Evolutionary conservation across 2,113 vertebrate genomes (phyloP).

Genomic region (Hydrochoerus hydrochaeris): DNA sequence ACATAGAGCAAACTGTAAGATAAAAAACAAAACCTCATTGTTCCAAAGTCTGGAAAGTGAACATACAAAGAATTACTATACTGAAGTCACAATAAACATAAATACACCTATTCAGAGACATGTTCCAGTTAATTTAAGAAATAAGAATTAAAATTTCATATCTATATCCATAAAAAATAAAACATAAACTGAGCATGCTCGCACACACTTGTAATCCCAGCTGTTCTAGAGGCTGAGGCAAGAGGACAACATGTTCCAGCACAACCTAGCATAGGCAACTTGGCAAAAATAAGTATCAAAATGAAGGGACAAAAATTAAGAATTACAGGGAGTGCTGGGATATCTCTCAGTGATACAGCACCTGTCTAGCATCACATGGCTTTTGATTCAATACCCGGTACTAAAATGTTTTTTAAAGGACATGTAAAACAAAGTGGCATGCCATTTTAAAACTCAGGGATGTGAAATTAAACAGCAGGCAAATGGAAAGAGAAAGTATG

Average conservation of each 20-base stretch:
- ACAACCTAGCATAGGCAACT: background rate
- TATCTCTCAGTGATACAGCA: background rate
- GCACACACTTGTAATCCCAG: background rate
- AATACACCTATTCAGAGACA: slow-evolving; percentile 23
- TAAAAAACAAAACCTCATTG: background rate
- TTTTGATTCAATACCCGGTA: background rate
- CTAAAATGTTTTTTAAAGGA: background rate
- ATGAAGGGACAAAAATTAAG: background rate
- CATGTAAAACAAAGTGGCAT: background rate
- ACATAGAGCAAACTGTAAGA: slow-evolving; percentile 40
- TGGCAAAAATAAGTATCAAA: background rate
- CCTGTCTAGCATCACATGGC: background rate
- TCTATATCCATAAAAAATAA: background rate
- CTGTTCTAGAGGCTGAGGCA: background rate
- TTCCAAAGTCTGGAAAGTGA: background rate
- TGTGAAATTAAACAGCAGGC: background rate
- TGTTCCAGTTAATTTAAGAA: background rate
- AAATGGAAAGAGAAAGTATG: background rate
- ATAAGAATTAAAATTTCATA: background rate
- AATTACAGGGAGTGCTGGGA: background rate
- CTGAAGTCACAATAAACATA: slow-evolving; percentile 31
- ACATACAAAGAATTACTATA: background rate
- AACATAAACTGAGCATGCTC: background rate
- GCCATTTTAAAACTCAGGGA: background rate
- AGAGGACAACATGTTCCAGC: background rate